Evolutionary conservation across 2,797 vertebrate genomes (phyloP), one percentile per base, ranked within the genome.

Genomic region (Sebastes wilsoni): DNA sequence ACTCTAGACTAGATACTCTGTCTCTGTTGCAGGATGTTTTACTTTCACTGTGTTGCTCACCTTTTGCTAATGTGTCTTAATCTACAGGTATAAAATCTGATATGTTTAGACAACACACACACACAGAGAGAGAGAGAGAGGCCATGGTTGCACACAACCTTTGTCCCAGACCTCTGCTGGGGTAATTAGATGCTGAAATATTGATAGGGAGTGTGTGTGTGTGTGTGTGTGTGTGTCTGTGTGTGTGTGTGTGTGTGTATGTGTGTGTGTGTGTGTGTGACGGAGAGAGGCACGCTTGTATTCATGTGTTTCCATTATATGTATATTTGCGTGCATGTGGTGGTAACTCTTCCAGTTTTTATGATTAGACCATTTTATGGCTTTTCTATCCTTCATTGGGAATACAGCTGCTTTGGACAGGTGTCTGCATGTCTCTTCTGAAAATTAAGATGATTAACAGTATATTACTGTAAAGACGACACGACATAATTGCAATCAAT

Each of bases 181-280:
- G 89, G 89, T 94, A 95, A 95, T 96, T 93, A 94, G 81, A 83
- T 87, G 27, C 84, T 96, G 76, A 95, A 96, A 94, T 94, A 95
- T 96, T 96, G 66, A 95, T 95, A 77, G 75, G n/a, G 54, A 3
- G 30, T 61, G 67, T 65, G 66, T 83, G 72, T 76, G 59, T 81
- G 74, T 67, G 46, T 67, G 28, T 7, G 30, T 61, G 66, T 65
- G n/a, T 61, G 66, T 65, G 71, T 76, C 55, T 81, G 30, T 61
- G 65, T 65, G 66, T 86, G 71, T 76, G 59, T 81, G 30, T 61
- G 65, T 65, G 66, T 85, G 71, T 76, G 59, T 81, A 23, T 61
- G 66, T 65, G 66, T 86, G 73, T 76, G 49, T 81, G 74, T 67
- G 62, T 67, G 16, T 65, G 68, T 56, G 60, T 68, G 25, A 18